Percentiles rank a stretch among this genome's conserved stretches.
Evolutionary conservation across 2,113 vertebrate genomes (phyloP).

Genomic region (Barbus barbus): DNA sequence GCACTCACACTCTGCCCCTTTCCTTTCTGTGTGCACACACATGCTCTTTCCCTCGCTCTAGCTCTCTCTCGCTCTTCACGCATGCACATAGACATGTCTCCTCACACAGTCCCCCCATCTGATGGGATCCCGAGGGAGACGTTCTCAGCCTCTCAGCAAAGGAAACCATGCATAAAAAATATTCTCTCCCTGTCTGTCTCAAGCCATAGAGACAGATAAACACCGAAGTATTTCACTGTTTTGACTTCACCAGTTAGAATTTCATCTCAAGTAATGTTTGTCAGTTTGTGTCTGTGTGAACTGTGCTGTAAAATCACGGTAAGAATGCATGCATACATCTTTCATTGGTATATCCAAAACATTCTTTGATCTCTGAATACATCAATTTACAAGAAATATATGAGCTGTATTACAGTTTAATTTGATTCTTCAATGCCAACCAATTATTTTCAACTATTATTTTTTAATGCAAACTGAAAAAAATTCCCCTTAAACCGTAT

Average conservation of each 20-base stretch:
- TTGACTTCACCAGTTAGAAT: neutral
- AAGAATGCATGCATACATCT: neutral
- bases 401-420: too few species aligned
- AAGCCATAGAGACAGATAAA: conserved; percentile 64
- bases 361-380: neutral
- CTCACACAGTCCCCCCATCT: conserved; percentile 67
- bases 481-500: neutral
- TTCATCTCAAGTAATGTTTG: neutral
- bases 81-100: conserved; percentile 47
- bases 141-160: conserved; percentile 66
- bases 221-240: neutral
- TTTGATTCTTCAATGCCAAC: neutral
- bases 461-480: neutral
- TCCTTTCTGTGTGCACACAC: conserved; percentile 49
- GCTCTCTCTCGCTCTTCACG: conserved; percentile 34
- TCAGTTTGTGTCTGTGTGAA: neutral
- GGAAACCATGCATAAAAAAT: conserved; percentile 70
- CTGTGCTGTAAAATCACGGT: neutral
- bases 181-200: conserved; percentile 60
- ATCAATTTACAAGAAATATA: neutral
- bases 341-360: neutral
- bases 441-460: neutral
- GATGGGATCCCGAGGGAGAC: conserved; percentile 73
- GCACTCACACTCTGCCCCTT: conserved; percentile 40
- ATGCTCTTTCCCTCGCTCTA: conserved; percentile 41